These are phyloP conservation scores for Myotis yumanensis DNA, from an alignment of 2,113 vertebrate species.

Conservation along the genomic window DNA sequence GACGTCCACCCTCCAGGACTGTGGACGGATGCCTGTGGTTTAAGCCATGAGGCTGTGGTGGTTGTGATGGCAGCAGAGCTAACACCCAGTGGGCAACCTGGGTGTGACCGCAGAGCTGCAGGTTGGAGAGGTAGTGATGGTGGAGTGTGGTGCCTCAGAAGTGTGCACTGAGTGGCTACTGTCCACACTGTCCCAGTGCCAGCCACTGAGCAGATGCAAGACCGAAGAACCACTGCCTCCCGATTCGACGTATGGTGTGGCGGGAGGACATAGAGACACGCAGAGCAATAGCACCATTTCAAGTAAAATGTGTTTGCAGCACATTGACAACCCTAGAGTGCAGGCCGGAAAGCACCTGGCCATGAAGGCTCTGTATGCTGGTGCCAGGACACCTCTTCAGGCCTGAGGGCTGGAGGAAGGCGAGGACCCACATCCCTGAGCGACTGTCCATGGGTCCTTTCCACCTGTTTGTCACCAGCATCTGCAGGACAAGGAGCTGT, in stretches of 20 bases:
- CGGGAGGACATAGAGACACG: background rate
- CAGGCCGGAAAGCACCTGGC: no score
- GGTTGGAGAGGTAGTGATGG: no score
- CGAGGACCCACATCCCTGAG: background rate
- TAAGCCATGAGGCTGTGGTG: accelerated
- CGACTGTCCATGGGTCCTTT: accelerated
- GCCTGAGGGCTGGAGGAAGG: background rate
- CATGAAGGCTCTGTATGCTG: background rate
- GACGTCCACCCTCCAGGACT: background rate
- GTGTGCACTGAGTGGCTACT: background rate
- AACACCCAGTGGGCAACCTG: no score
- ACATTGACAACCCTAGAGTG: background rate
- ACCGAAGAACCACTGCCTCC: background rate
- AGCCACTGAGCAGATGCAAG: background rate
- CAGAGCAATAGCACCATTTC: background rate
- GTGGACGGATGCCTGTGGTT: background rate
- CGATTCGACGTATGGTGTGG: background rate
- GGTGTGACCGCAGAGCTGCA: background rate
- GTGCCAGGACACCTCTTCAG: background rate
- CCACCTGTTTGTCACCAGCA: background rate
- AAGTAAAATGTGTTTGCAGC: background rate
- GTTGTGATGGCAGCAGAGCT: background rate
- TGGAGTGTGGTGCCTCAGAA: background rate
- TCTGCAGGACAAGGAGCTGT: accelerated
- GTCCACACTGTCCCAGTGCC: background rate